phyloP scores from a whole-genome alignment of 2,797 vertebrate genomes.

The Aeoliscus strigatus region DNA sequence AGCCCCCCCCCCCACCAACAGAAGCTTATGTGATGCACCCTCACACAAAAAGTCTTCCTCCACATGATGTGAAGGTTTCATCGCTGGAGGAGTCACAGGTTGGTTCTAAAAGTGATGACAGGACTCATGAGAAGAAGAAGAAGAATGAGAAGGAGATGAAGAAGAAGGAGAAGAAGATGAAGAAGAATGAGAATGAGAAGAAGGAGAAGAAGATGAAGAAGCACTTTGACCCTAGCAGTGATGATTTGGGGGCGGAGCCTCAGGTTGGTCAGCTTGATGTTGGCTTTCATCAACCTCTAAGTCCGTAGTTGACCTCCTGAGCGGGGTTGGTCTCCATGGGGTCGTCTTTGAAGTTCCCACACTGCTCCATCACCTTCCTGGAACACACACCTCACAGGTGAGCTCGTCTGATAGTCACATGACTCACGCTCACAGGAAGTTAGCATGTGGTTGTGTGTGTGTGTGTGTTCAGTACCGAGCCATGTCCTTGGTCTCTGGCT shows the following conservation, averaged over 20 bases:
- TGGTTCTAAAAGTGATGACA: too few relatives aligned
- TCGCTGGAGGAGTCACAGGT: too few relatives aligned
- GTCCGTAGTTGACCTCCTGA: conserved; percentile 78
- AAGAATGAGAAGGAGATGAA: too few relatives aligned
- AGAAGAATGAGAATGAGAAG: conserved; percentile 33
- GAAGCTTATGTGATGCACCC: too few relatives aligned
- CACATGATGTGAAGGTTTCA: too few relatives aligned
- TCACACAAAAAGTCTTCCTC: too few relatives aligned
- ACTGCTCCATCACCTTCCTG: conserved; percentile 96
- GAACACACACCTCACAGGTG: conserved; percentile 16
- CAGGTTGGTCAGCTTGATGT: conserved; percentile 33
- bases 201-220: conserved; percentile 34
- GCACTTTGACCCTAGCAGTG: conserved; percentile 51
- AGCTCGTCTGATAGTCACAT: neutral
- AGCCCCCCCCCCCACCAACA: too few relatives aligned
- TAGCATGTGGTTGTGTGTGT: too few relatives aligned
- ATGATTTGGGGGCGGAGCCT: conserved; percentile 43
- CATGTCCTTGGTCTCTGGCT: conserved; percentile 94
- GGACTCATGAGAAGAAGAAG: too few relatives aligned
- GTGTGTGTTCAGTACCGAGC: conserved; percentile 78
- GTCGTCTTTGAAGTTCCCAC: conserved; percentile 93
- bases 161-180: too few relatives aligned
- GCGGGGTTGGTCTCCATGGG: conserved; percentile 88
- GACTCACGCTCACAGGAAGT: too few relatives aligned
- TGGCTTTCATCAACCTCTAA: conserved; percentile 52